These are phyloP conservation scores for Drosophila meridionalis DNA, from an alignment of 2,888 invertebrate genomes.

Conservation along the genomic window DNA sequence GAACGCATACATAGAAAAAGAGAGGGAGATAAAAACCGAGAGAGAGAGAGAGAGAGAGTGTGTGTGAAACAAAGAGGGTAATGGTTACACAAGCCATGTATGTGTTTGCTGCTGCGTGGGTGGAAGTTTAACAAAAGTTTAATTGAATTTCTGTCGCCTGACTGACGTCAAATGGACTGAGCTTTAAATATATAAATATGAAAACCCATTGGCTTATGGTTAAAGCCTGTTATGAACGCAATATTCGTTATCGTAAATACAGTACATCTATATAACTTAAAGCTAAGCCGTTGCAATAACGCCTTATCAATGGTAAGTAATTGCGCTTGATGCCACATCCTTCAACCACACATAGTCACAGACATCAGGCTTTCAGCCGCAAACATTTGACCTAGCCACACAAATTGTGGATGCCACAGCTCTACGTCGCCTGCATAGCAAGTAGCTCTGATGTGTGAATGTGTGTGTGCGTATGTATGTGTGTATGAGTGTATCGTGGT, in stretches of 20 bases:
- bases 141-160: constrained; percentile 68
- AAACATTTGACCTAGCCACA: constrained; percentile 25
- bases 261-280: background rate
- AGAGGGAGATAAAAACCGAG: background rate
- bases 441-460: constrained; percentile 16
- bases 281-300: constrained; percentile 5
- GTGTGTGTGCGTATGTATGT: background rate
- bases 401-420: constrained; percentile 30
- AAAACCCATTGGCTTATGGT: background rate
- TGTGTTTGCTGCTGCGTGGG: background rate
- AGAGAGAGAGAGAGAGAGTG: background rate
- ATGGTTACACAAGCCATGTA: background rate
- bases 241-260: background rate
- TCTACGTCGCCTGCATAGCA: constrained; percentile 53
- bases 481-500: constrained; percentile 4
- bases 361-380: constrained; percentile 3
- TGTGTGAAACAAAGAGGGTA: background rate
- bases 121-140: constrained; percentile 53
- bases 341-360: constrained; percentile 14
- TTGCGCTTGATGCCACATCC: constrained; percentile 14
- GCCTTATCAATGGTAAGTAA: constrained; percentile 14
- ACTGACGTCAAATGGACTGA: constrained; percentile 45
- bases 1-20: constrained; percentile 14
- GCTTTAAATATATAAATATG: background rate
- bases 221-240: background rate